These are phyloP conservation scores for Heterotis niloticus DNA, from an alignment of 2,113 vertebrate species.

Conservation along the genomic window DNA sequence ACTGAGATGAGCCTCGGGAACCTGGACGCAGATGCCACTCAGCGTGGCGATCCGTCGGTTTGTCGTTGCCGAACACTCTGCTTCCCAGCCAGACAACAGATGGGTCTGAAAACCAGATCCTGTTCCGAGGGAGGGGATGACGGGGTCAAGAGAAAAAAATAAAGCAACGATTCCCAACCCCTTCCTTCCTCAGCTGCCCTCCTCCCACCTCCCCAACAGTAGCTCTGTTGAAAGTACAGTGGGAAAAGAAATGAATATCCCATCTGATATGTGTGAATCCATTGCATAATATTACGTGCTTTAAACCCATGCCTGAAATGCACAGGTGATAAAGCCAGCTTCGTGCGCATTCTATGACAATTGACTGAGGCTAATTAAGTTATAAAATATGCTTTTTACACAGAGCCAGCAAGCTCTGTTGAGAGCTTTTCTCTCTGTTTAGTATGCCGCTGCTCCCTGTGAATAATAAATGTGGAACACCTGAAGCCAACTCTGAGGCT, in stretches of 20 bases:
- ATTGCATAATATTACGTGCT: constrained; percentile 7
- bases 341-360: constrained; percentile 15
- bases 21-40: not conserved
- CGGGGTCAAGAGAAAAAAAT: constrained; percentile 17
- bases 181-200: not conserved
- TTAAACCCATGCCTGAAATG: constrained; percentile 13
- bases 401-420: constrained; percentile 6
- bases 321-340: constrained; percentile 4
- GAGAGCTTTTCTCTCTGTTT: constrained; percentile 19
- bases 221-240: not conserved
- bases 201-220: not conserved
- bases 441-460: constrained; percentile 8
- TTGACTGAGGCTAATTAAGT: constrained; percentile 26
- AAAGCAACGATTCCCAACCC: not conserved
- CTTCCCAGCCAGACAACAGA: constrained; percentile 25
- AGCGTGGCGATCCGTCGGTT: not conserved
- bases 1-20: not conserved
- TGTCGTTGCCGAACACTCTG: constrained; percentile 7
- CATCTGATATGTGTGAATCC: constrained; percentile 8
- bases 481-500: constrained; percentile 3
- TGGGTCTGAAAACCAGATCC: constrained; percentile 10
- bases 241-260: not conserved
- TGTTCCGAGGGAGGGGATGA: constrained; percentile 12
- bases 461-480: constrained; percentile 23
- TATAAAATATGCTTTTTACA: constrained; percentile 21